Conservation (phyloP, 1,140 invertebrate species). For the Dreissena polymorpha region DNA sequence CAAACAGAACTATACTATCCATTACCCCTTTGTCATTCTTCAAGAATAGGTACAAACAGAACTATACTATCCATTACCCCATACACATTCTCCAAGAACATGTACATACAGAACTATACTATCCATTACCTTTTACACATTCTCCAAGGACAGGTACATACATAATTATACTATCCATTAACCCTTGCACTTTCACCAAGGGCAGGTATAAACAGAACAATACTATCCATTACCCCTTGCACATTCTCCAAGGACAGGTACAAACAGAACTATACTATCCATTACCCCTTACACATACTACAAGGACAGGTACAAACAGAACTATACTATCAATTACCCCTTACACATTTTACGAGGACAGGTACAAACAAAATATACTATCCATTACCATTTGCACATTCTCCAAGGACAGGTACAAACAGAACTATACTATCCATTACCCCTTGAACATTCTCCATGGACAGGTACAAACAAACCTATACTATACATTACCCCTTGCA, state of each 20-base stretch:
- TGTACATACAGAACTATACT: too few species aligned
- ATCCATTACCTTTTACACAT: slow-evolving; percentile 85
- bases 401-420: too few species aligned
- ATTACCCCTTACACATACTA: too few species aligned
- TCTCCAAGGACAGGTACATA: slow-evolving; percentile 84
- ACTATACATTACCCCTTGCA: too few species aligned
- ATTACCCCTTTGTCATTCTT: too few species aligned
- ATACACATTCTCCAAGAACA: not conserved
- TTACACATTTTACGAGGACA: too few species aligned
- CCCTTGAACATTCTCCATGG: too few species aligned
- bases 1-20: slow-evolving; percentile 84
- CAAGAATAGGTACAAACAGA: slow-evolving; percentile 92
- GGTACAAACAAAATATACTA: slow-evolving; percentile 94
- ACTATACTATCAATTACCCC: too few species aligned
- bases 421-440: too few species aligned
- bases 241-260: slow-evolving; percentile 80
- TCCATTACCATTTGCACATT: slow-evolving; percentile 91
- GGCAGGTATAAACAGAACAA: slow-evolving; percentile 96
- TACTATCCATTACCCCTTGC: slow-evolving; percentile 92
- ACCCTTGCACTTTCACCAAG: slow-evolving; percentile 87
- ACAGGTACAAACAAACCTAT: too few species aligned
- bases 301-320: slow-evolving; percentile 93
- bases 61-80: slow-evolving; percentile 94
- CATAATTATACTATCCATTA: slow-evolving; percentile 96
- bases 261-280: slow-evolving; percentile 55